Percentiles rank a stretch among this genome's conserved stretches.
These are phyloP conservation scores for Clytia hemisphaerica DNA, from an alignment of 30 jellyfish, hydroid and myxozoan species.

Conservation along the genomic window DNA sequence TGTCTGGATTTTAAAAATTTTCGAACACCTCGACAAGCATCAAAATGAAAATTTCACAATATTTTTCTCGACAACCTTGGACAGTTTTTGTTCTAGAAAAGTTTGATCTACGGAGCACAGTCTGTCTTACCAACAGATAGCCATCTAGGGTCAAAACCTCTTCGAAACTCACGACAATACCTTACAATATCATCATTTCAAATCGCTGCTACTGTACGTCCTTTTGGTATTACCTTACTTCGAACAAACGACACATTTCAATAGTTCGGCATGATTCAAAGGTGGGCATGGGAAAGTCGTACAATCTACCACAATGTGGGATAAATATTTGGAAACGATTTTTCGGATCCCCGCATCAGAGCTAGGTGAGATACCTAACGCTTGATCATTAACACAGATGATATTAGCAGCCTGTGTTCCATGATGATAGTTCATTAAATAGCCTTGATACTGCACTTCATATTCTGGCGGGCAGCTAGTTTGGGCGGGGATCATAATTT, in stretches of 20 bases:
- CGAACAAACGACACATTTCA: conserved; percentile 31
- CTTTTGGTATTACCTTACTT: too few species aligned
- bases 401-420: conserved; percentile 15
- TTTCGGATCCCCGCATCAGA: conserved; percentile 20
- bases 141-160: too few species aligned
- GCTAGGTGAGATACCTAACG: conserved; percentile 43
- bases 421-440: conserved; percentile 40
- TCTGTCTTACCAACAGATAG: too few species aligned
- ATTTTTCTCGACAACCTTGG: too few species aligned
- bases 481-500: conserved; percentile 28
- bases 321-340: conserved; percentile 21
- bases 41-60: too few species aligned
- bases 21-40: too few species aligned
- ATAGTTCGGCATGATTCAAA: neutral
- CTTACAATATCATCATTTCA: too few species aligned
- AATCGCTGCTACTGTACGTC: too few species aligned
- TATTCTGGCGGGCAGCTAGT: conserved; percentile 23
- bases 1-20: too few species aligned
- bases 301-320: conserved; percentile 34
- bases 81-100: too few species aligned
- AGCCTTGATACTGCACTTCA: conserved; percentile 31
- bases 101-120: too few species aligned
- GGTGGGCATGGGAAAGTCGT: conserved; percentile 44
- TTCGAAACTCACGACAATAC: too few species aligned
- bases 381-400: conserved; percentile 39